Evolutionary conservation across 2,888 invertebrate species (phyloP).

Genomic region (Galeruca laticollis): DNA sequence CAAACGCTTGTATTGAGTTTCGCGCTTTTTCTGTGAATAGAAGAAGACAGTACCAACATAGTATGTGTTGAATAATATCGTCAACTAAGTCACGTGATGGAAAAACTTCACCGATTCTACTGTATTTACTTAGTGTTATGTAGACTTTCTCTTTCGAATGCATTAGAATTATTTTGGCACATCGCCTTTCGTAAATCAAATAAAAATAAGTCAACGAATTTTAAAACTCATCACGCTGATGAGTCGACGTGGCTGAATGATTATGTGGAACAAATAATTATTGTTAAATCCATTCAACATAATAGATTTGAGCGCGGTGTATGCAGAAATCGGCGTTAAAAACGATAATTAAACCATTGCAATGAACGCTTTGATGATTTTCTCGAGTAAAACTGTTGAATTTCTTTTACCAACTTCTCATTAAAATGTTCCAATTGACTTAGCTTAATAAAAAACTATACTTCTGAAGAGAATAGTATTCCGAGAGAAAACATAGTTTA

Average conservation of each 20-base stretch:
- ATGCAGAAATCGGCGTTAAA: slow-evolving; percentile 3
- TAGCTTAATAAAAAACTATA: slow-evolving; percentile 11
- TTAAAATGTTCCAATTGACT: slow-evolving; percentile 25
- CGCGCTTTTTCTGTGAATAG: too few species aligned
- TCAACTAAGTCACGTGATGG: too few species aligned
- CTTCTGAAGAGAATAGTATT: background rate
- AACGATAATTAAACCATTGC: slow-evolving; percentile 20
- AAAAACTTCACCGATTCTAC: too few species aligned
- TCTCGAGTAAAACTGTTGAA: slow-evolving; percentile 13
- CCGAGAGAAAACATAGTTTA: background rate
- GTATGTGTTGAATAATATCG: too few species aligned
- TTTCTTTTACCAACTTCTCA: slow-evolving; percentile 17
- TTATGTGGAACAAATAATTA: background rate
- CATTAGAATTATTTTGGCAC: too few species aligned
- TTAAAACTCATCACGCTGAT: background rate
- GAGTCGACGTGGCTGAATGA: slow-evolving; percentile 1
- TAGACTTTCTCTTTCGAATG: too few species aligned
- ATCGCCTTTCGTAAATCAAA: too few species aligned
- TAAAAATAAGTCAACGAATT: background rate
- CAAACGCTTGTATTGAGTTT: too few species aligned
- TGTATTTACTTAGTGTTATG: too few species aligned
- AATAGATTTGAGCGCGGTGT: background rate
- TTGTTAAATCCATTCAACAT: background rate
- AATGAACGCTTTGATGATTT: slow-evolving; percentile 29
- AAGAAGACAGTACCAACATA: too few species aligned